Evolutionary conservation across 2,888 invertebrate genomes (phyloP), one percentile per base, ranked within the genome.

Genomic region (Volucella inflata): DNA sequence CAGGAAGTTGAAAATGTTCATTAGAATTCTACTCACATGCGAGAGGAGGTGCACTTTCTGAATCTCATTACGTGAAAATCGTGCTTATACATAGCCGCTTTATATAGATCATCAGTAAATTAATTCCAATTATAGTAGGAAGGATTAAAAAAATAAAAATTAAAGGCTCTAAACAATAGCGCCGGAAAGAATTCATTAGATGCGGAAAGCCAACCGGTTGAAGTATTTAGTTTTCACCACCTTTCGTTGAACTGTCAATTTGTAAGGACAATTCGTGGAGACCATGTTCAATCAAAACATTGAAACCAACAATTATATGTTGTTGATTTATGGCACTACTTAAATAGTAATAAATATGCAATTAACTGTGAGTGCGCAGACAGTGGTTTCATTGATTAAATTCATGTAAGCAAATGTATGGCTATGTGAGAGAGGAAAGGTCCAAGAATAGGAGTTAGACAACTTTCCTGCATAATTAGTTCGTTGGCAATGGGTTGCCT

Each of bases 381-480:
- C 67, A 59, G 51, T 59, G 44, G 59, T 59, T 30, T 59, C 50
- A 36, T 40, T 62, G 74, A 80, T 80, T 80, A 42, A 48, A 74
- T 60, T 59, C 60, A 67, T 74, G 79, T 80, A 53, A 55, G 68
- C 80, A 74, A 60, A 75, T 62, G 74, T 68, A 67, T 44, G 38
- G 14, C n/a, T 21, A 53, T 77, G 40, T 40, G 60, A 2, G 12
- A 12, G 12, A 38, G 36, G 40, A 57, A 65, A 46, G 17, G 38
- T 14, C n/a, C 48, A 62, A 64, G 55, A 50, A 42, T 78, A 65
- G 65, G 65, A 42, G 78, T 57, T 17, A 50, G 36, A 60, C 81
- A 81, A 65, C 81, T 71, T 76, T 76, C 64, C 68, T 57, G 70
- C 68, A 76, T 81, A 81, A 21, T 76, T 16, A 70, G 40, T 70